phyloP scores from a whole-genome alignment of 2,888 invertebrate species.

The Eurytoma californica region DNA sequence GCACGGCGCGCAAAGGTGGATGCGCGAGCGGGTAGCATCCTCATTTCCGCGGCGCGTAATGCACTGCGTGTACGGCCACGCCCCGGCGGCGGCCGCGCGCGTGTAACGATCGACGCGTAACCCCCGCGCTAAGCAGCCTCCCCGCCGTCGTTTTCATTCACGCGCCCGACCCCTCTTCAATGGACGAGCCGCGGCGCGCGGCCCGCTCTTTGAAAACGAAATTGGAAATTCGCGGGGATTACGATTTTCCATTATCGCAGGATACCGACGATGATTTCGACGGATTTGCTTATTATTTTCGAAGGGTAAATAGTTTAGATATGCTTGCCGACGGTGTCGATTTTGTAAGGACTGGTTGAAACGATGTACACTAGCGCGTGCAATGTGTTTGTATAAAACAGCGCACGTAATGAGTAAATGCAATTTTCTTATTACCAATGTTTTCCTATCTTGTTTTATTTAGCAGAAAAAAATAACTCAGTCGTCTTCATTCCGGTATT shows the following conservation, averaged over 20 bases:
- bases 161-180: background rate
- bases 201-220: background rate
- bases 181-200: background rate
- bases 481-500: too few species aligned
- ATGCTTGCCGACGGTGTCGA: background rate
- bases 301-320: background rate
- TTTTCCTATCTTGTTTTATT: too few species aligned
- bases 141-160: background rate
- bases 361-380: background rate
- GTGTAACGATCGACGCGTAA: constrained; percentile 8
- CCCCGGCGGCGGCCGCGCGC: constrained; percentile 10
- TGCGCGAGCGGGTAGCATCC: constrained; percentile 13
- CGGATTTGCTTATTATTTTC: constrained; percentile 14
- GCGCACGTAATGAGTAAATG: too few species aligned
- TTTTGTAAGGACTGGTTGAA: background rate
- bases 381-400: too few species aligned
- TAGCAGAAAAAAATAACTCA: too few species aligned
- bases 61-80: constrained; percentile 9
- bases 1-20: constrained; percentile 10
- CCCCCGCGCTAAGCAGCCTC: background rate
- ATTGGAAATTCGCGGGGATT: background rate
- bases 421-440: too few species aligned
- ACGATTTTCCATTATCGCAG: constrained; percentile 4
- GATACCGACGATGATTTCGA: background rate
- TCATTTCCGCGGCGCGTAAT: constrained; percentile 37